Conservation (phyloP, 2,113 vertebrate species). For the Dicerorhinus sumatrensis region DNA sequence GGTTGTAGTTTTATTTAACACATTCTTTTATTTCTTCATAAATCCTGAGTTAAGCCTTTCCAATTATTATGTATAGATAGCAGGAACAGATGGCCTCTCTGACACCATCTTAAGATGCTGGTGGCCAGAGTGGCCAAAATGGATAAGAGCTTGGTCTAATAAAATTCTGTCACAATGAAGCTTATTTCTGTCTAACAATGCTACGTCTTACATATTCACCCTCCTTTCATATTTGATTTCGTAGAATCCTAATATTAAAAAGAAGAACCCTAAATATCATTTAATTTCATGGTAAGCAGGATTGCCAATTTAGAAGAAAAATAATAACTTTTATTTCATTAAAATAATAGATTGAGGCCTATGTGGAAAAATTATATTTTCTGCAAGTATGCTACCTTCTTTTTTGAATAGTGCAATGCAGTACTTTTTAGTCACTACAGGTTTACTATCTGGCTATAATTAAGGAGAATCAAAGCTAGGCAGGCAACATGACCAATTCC, state of each 20-base stretch:
- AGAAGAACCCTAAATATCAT: background rate
- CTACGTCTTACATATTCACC: background rate
- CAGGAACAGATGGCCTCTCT: background rate
- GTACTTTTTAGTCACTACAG: background rate
- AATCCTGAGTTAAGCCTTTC: background rate
- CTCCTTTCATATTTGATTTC: background rate
- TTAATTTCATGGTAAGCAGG: background rate
- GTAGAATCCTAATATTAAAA: background rate
- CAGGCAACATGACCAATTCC: background rate
- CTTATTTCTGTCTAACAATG: background rate
- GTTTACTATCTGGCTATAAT: background rate
- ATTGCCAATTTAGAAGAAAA: background rate
- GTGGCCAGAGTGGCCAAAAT: background rate
- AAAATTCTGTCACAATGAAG: background rate
- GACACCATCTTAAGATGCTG: background rate
- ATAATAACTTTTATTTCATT: background rate
- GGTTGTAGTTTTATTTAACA: background rate
- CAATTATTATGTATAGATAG: background rate
- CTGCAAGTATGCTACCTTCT: background rate
- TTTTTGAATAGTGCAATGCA: background rate
- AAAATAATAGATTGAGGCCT: background rate
- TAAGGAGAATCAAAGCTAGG: background rate
- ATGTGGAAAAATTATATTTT: background rate
- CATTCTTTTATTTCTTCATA: slow-evolving; percentile 11
- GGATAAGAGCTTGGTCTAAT: background rate